Percentiles rank a stretch among this genome's conserved stretches.
These are phyloP conservation scores for Accipiter virgatus DNA, from an alignment of 2,113 vertebrate genomes.

Conservation along the genomic window DNA sequence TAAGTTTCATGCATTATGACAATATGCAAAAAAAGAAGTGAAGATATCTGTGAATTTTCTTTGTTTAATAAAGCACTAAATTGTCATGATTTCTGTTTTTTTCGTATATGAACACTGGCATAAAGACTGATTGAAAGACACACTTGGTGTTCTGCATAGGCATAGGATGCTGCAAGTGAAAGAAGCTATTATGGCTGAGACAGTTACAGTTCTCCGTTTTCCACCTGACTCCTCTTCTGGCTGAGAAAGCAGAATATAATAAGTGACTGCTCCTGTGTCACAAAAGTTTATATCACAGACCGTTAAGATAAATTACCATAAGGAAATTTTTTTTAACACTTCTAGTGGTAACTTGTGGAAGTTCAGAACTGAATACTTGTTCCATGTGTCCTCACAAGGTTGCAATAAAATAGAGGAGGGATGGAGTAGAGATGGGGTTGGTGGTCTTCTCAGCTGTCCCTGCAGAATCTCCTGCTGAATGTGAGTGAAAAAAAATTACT, in stretches of 20 bases:
- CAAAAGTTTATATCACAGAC: neutral
- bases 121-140: neutral
- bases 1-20: neutral
- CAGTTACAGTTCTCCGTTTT: neutral
- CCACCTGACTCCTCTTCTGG: neutral
- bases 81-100: neutral
- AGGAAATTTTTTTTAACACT: neutral
- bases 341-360: neutral
- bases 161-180: neutral
- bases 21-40: neutral
- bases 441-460: neutral
- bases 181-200: neutral
- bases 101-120: neutral
- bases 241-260: neutral
- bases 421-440: neutral
- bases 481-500: neutral
- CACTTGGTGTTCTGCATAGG: neutral
- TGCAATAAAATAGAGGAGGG: neutral
- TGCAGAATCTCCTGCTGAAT: neutral
- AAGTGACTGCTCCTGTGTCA: neutral
- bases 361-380: neutral
- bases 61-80: neutral
- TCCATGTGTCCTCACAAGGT: neutral
- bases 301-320: neutral
- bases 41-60: neutral